phyloP scores from a whole-genome alignment of 2,797 vertebrate genomes.

The Chaetodon trifasciatus region DNA sequence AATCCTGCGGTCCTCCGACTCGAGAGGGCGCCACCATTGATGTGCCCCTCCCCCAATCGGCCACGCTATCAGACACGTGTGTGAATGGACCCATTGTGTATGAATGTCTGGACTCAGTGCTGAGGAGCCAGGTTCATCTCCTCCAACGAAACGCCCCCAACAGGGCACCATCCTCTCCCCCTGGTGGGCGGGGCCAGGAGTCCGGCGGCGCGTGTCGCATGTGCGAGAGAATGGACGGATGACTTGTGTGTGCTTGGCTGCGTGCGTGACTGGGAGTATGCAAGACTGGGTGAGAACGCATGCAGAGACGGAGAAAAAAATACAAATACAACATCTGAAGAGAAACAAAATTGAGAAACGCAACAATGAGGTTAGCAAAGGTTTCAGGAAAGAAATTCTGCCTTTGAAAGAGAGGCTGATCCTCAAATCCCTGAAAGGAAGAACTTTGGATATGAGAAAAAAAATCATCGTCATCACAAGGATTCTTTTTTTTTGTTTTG shows the following conservation, averaged over 20 bases:
- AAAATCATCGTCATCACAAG: slow-evolving; percentile 87
- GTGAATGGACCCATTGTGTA: slow-evolving; percentile 94
- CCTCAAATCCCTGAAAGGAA: slow-evolving; percentile 84
- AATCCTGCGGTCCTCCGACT: slow-evolving; percentile 90
- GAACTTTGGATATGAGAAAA: slow-evolving; percentile 79
- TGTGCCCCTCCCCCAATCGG: slow-evolving; percentile 85
- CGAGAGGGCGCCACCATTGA: slow-evolving; percentile 78
- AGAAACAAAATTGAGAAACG: slow-evolving; percentile 79
- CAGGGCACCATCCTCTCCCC: slow-evolving; percentile 83
- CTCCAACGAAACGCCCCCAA: slow-evolving; percentile 81
- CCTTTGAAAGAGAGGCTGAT: slow-evolving; percentile 91
- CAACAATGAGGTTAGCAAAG: slow-evolving; percentile 71
- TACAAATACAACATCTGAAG: slow-evolving; percentile 79
- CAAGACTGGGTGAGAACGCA: slow-evolving; percentile 92
- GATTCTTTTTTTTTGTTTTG: slow-evolving; percentile 80
- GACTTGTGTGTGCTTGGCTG: slow-evolving; percentile 89
- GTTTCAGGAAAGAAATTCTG: slow-evolving; percentile 83
- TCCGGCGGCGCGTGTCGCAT: slow-evolving; percentile 87
- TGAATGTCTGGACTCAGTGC: slow-evolving; percentile 94
- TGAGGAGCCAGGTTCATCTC: slow-evolving; percentile 92
- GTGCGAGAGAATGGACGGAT: slow-evolving; percentile 86
- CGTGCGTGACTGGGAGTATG: slow-evolving; percentile 84
- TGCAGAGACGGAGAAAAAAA: slow-evolving; percentile 84
- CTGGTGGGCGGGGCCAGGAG: slow-evolving; percentile 88
- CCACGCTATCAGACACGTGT: slow-evolving; percentile 92